These are phyloP conservation scores for Rhingia campestris DNA, from an alignment of 2,888 invertebrate genomes.

Conservation along the genomic window DNA sequence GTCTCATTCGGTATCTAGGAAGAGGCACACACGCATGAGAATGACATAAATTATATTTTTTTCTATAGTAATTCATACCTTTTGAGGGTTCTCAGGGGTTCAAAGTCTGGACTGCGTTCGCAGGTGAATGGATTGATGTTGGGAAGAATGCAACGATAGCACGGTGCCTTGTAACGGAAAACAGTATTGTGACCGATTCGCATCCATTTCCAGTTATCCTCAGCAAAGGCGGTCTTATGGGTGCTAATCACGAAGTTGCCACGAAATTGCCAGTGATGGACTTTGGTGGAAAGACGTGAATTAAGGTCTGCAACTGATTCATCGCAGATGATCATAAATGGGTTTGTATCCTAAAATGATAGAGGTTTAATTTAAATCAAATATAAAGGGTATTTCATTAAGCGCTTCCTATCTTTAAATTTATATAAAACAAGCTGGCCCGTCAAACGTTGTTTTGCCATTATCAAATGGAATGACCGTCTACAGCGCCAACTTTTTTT, in stretches of 20 bases:
- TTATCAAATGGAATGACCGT: too few species aligned
- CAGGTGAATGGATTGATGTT: slow-evolving; percentile 88
- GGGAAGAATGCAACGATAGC: slow-evolving; percentile 87
- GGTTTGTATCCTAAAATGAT: slow-evolving; percentile 24
- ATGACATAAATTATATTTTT: slow-evolving; percentile 24
- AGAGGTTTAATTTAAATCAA: not conserved
- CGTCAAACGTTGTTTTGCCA: too few species aligned
- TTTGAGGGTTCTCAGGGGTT: slow-evolving; percentile 87
- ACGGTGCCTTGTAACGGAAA: slow-evolving; percentile 78
- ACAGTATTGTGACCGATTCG: slow-evolving; percentile 84
- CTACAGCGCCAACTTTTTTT: too few species aligned
- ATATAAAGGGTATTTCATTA: not conserved
- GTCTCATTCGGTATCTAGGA: slow-evolving; percentile 57
- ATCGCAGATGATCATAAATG: slow-evolving; percentile 85
- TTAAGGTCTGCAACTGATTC: slow-evolving; percentile 88
- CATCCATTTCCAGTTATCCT: slow-evolving; percentile 89
- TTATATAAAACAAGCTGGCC: too few species aligned
- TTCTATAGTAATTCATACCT: slow-evolving; percentile 81
- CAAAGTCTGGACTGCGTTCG: slow-evolving; percentile 84
- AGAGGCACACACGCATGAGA: slow-evolving; percentile 38
- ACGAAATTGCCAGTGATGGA: slow-evolving; percentile 86
- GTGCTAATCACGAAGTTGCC: slow-evolving; percentile 87
- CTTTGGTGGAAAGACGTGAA: slow-evolving; percentile 83
- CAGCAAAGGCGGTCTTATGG: slow-evolving; percentile 85
- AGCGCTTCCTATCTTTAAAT: too few species aligned